These are phyloP conservation scores for Panurus biarmicus DNA, from an alignment of 2,113 vertebrate species.

Conservation along the genomic window DNA sequence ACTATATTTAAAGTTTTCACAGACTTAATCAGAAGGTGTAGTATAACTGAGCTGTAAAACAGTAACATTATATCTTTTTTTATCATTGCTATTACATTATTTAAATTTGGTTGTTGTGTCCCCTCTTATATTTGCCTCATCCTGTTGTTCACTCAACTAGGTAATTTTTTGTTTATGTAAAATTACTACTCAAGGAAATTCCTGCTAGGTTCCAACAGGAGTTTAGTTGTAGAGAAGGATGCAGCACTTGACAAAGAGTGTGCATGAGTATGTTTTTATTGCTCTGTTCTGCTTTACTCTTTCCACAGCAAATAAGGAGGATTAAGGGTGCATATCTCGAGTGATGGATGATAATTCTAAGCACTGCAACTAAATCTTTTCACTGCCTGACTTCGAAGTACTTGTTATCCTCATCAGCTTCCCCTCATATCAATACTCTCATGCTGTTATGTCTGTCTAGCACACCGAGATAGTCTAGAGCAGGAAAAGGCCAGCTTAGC, in stretches of 20 bases:
- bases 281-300: neutral
- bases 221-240: neutral
- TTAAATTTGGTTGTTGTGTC: neutral
- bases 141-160: neutral
- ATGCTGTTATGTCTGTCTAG: neutral
- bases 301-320: neutral
- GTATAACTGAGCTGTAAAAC: neutral
- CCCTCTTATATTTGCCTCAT: neutral
- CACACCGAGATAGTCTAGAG: neutral
- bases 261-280: neutral
- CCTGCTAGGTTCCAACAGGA: neutral
- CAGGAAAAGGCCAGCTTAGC: neutral
- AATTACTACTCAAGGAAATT: neutral
- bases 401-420: slow-evolving; percentile 14
- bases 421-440: neutral
- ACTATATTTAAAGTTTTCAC: neutral
- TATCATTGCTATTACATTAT: neutral
- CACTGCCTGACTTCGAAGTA: neutral
- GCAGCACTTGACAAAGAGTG: neutral
- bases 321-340: slow-evolving; percentile 8
- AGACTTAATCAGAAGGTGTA: neutral
- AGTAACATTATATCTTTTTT: neutral
- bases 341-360: slow-evolving; percentile 18
- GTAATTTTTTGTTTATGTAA: neutral
- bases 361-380: slow-evolving; percentile 32